These are phyloP conservation scores for Arctocebus calabarensis DNA, from an alignment of 2,797 vertebrate genomes.

Conservation along the genomic window DNA sequence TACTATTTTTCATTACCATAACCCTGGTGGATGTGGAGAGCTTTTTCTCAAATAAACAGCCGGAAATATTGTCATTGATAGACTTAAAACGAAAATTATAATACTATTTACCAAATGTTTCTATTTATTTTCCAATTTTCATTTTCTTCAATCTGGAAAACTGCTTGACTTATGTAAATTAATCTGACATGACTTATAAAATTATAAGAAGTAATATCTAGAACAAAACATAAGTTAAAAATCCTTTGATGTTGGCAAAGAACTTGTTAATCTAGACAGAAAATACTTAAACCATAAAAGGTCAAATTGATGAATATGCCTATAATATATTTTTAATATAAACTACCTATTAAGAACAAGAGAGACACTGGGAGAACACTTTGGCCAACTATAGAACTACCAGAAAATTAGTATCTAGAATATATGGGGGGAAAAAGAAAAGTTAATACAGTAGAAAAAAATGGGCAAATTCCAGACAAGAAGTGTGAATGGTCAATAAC, in stretches of 20 bases:
- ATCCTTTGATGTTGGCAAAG: background rate
- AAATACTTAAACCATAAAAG: background rate
- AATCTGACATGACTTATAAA: background rate
- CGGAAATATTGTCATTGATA: background rate
- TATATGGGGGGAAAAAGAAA: background rate
- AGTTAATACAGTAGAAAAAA: background rate
- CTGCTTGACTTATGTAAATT: background rate
- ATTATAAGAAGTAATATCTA: background rate
- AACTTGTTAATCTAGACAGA: background rate
- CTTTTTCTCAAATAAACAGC: background rate
- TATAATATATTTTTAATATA: background rate
- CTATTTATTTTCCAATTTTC: background rate
- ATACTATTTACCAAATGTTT: background rate
- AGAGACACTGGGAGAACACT: background rate
- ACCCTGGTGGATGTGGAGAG: background rate
- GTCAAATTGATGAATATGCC: background rate
- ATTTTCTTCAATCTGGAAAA: constrained; percentile 14
- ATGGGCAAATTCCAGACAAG: background rate
- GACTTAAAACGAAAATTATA: background rate
- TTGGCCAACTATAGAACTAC: background rate
- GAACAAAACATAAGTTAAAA: background rate
- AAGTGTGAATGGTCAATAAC: background rate
- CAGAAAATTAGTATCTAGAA: background rate
- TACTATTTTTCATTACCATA: background rate
- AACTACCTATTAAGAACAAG: background rate